These are phyloP conservation scores for Myotis daubentonii DNA, from an alignment of 2,797 vertebrate genomes.

Conservation along the genomic window DNA sequence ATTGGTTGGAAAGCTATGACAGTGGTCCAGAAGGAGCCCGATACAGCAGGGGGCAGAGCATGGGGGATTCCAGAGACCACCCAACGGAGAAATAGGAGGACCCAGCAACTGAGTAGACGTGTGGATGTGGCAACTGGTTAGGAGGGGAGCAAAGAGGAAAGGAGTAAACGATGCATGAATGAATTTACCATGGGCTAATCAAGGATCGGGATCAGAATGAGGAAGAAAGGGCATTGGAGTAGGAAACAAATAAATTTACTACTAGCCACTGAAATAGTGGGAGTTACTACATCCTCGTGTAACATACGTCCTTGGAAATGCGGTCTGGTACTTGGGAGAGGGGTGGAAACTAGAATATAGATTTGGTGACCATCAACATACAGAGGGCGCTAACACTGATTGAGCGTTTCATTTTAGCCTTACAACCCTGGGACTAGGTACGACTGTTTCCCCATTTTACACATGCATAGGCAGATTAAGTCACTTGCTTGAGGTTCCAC, in stretches of 20 bases:
- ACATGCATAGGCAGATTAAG: not conserved
- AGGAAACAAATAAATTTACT: not conserved
- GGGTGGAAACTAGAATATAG: not conserved
- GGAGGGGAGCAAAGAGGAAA: not conserved
- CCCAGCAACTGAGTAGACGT: not conserved
- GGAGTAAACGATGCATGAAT: not conserved
- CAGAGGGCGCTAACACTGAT: not conserved
- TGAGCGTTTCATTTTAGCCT: not conserved
- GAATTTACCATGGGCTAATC: not conserved
- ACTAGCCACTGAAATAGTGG: not conserved
- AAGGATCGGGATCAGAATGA: not conserved
- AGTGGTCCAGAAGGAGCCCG: not conserved
- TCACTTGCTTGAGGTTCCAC: not conserved
- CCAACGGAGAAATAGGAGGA: not conserved
- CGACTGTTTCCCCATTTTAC: not conserved
- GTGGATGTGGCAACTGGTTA: not conserved
- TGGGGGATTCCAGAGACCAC: accelerated
- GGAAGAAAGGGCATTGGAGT: not conserved
- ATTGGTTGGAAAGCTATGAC: not conserved
- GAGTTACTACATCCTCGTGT: too few species aligned
- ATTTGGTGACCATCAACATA: too few species aligned
- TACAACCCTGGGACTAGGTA: not conserved
- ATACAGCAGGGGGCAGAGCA: not conserved
- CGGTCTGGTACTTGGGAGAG: not conserved
- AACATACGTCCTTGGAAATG: not conserved